Evolutionary conservation across 1,140 invertebrate species (phyloP).

Genomic region (Drosophila lini): DNA sequence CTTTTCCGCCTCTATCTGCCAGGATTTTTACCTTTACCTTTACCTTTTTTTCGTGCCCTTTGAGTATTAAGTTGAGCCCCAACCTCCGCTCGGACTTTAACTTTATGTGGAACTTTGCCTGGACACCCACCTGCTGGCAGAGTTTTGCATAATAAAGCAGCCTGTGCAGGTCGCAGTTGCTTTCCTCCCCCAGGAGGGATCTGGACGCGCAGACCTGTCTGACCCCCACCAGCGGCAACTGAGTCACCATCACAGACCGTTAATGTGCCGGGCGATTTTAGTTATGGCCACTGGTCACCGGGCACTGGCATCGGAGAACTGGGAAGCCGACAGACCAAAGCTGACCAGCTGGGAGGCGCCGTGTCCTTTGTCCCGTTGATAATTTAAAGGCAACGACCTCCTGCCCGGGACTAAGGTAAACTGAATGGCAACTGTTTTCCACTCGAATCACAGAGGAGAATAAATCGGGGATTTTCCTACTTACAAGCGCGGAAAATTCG

Average conservation of each 20-base stretch:
- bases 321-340: slow-evolving; percentile 10
- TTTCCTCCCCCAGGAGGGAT: slow-evolving; percentile 27
- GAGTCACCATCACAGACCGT: slow-evolving; percentile 43
- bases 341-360: slow-evolving; percentile 38
- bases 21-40: slow-evolving; percentile 2
- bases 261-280: slow-evolving; percentile 52
- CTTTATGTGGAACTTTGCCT: slow-evolving; percentile 45
- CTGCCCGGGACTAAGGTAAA: slow-evolving; percentile 46
- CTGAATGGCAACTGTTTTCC: slow-evolving; percentile 40
- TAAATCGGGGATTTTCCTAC: slow-evolving; percentile 30
- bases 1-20: slow-evolving; percentile 27
- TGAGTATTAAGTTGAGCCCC: slow-evolving; percentile 10
- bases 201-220: slow-evolving; percentile 44
- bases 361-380: slow-evolving; percentile 51
- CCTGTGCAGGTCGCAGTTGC: slow-evolving; percentile 24
- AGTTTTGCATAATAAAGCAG: slow-evolving; percentile 74
- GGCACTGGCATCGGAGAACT: background rate
- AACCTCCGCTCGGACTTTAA: slow-evolving; percentile 19
- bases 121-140: slow-evolving; percentile 56
- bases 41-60: slow-evolving; percentile 6
- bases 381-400: slow-evolving; percentile 69
- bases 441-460: slow-evolving; percentile 38
- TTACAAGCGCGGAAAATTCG: background rate
- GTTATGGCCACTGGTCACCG: slow-evolving; percentile 41
- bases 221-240: slow-evolving; percentile 25